Conservation (phyloP, 2,113 vertebrate species). For the Podarcis raffonei region DNA sequence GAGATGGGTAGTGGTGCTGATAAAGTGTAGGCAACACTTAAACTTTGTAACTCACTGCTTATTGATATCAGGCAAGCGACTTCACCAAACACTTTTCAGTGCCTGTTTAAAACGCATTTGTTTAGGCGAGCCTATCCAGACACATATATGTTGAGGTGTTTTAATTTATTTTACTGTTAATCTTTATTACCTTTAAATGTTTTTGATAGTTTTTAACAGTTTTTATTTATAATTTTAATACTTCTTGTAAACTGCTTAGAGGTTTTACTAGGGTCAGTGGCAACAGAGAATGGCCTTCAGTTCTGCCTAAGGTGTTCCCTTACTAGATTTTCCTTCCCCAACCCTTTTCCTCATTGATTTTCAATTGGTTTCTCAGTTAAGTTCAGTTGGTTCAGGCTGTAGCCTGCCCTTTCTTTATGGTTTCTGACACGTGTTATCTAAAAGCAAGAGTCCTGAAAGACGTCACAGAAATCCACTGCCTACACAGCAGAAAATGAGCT, state of each 20-base stretch:
- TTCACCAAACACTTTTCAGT: too few species aligned
- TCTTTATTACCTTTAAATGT: background rate
- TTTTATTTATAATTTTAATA: background rate
- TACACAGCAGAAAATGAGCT: conserved; percentile 26
- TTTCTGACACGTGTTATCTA: background rate
- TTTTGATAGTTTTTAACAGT: background rate
- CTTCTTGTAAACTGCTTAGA: too few species aligned
- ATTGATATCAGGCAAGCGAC: too few species aligned
- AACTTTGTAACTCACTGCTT: too few species aligned
- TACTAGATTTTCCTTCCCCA: background rate
- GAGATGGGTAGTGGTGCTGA: too few species aligned
- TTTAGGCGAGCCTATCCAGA: too few species aligned
- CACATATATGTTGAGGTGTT: too few species aligned
- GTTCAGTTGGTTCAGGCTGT: background rate
- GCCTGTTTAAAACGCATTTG: too few species aligned
- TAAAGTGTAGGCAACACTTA: background rate
- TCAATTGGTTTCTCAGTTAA: background rate
- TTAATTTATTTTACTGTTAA: too few species aligned
- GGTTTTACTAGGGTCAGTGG: too few species aligned
- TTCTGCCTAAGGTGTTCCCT: background rate
- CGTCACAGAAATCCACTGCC: conserved; percentile 15
- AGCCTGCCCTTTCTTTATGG: background rate
- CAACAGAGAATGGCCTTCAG: background rate
- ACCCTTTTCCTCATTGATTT: background rate
- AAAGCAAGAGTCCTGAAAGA: conserved; percentile 31